These are phyloP conservation scores for Cetoscarus ocellatus DNA, from an alignment of 2,797 vertebrate genomes.

Conservation along the genomic window DNA sequence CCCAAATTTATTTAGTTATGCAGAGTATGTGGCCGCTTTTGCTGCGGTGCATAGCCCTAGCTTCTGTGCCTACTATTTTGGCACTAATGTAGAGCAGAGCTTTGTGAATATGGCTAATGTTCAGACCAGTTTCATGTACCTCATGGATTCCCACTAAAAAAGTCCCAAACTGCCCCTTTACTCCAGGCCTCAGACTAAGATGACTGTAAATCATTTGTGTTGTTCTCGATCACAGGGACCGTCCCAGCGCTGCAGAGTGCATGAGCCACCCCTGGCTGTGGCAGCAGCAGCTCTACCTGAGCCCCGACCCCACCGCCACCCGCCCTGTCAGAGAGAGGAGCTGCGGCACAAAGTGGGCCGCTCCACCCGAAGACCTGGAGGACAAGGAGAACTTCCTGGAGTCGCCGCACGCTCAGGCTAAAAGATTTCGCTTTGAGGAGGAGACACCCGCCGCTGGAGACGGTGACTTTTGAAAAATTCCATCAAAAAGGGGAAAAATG, in stretches of 20 bases:
- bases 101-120: too few species aligned
- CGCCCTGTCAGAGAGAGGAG: constrained; percentile 79
- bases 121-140: too few species aligned
- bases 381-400: constrained; percentile 96
- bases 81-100: too few species aligned
- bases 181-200: background rate
- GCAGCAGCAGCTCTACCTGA: constrained; percentile 80
- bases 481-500: background rate
- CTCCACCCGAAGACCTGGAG: constrained; percentile 85
- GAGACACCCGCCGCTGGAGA: constrained; percentile 60
- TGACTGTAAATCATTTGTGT: background rate
- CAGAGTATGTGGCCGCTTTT: too few species aligned
- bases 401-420: constrained; percentile 84
- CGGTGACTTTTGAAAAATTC: constrained; percentile 62
- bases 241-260: constrained; percentile 91
- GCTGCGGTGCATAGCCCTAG: too few species aligned
- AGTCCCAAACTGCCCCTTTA: too few species aligned
- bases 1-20: too few species aligned
- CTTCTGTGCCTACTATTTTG: too few species aligned
- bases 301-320: constrained; percentile 70
- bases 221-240: constrained; percentile 83
- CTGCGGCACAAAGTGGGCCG: constrained; percentile 80
- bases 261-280: constrained; percentile 94
- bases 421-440: constrained; percentile 90
- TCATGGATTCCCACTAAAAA: too few species aligned